Evolutionary conservation across 2,797 vertebrate genomes (phyloP), one percentile per base, ranked within the genome.

Genomic region (Glossophaga mutica): DNA sequence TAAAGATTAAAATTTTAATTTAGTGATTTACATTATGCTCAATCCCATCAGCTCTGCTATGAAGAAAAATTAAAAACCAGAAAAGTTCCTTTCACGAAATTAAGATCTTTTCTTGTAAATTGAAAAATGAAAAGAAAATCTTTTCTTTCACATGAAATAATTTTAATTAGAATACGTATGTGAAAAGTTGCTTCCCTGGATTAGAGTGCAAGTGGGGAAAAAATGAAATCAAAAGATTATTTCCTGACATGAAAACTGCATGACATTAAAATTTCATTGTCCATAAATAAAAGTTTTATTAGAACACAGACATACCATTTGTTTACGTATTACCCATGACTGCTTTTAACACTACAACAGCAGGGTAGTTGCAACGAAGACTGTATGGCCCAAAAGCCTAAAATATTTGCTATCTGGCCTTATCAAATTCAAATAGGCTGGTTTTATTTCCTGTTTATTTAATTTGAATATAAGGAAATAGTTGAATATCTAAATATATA

Each of bases 111-210:
- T 52, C 48, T 78, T 55, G 12, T 37, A 78, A 50, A 76, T n/a
- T 52, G 48, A 78, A 78, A 34, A 67, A 67, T 67, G 5, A 32
- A 62, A 29, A 22, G 22, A 95, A 89, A 32, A 86, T 50, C 2
- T 78, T 65, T 87, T 84, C 78, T 94, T 88, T 37, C 59, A 95
- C 93, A 88, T 82, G 44, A 95, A 95, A 42, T 90, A 50, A 90
- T 84, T 74, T 90, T 50, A 92, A 74, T 91, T 79, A 96, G 48
- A 90, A 42, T 79, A 46, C 37, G 26, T 50, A 77, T 39, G 14
- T 71, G 73, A 95, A 95, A 94, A 94, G 55, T 29, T 74, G 29
- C 22, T 92, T 46, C 94, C 76, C 85, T 65, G 44, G 87, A 81
- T 76, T 91, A 50, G 71, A 94, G 18, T 71, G 16, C 26, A 84